Conservation (phyloP, 2,797 vertebrate genomes). For the Manis pentadactyla region DNA sequence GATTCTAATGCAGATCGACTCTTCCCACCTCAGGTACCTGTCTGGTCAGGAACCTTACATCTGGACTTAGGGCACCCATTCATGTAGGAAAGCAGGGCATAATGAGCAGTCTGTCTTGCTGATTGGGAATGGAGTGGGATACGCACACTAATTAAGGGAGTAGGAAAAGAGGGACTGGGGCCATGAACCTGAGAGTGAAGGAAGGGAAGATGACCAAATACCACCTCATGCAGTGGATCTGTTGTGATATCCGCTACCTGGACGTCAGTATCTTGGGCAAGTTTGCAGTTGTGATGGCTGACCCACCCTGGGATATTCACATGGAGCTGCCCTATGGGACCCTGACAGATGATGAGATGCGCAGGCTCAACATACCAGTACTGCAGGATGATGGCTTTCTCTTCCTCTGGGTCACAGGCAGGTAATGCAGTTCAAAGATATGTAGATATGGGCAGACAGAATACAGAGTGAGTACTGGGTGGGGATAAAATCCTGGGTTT, state of each 20-base stretch:
- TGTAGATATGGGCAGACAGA: conserved; percentile 41
- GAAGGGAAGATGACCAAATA: conserved; percentile 68
- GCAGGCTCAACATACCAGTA: conserved; percentile 95
- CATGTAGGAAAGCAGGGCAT: conserved; percentile 22
- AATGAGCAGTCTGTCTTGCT: background rate
- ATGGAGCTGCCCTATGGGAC: conserved; percentile 98
- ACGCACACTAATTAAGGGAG: conserved; percentile 16
- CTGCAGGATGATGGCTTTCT: conserved; percentile 97
- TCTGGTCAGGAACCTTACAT: conserved; percentile 31
- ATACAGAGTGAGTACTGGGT: conserved; percentile 58
- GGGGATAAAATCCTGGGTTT: conserved; percentile 48
- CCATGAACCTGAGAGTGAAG: conserved; percentile 49
- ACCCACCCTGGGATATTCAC: conserved; percentile 98
- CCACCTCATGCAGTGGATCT: conserved; percentile 88
- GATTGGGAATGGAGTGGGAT: conserved; percentile 68
- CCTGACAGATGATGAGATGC: conserved; percentile 97
- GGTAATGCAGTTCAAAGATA: conserved; percentile 87
- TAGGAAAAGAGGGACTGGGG: conserved; percentile 68
- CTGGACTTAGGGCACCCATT: background rate
- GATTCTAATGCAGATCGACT: conserved; percentile 93
- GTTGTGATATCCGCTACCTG: conserved; percentile 96
- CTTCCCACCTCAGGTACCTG: conserved; percentile 94
- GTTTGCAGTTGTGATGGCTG: conserved; percentile 97
- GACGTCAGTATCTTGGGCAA: conserved; percentile 97
- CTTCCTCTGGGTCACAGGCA: conserved; percentile 97